Base-by-base conservation (phyloP, 2,888 invertebrate species). In the Galeopsomyia nigrocyanea region DNA sequence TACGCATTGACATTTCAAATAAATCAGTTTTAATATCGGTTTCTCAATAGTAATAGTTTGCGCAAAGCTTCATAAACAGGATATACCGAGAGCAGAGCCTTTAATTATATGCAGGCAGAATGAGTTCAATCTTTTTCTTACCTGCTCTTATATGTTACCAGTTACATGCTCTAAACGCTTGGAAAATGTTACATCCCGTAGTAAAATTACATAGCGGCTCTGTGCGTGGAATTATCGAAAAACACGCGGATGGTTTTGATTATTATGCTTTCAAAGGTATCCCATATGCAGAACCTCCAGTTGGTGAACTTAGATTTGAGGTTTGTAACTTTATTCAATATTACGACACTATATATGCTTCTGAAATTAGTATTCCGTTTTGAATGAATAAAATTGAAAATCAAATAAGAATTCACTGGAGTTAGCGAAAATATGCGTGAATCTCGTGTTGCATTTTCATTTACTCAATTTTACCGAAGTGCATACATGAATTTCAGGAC, bases 401-500 rank as follows among this genome's bases (percentile, higher is more conserved):
- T 26, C 26, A 26, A 26, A 26, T 26, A 26, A 26, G 5, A 26
- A 5, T 2, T 5, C 26, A 26, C 5, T 26, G 26, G 26, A 3
- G 5, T 26, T 3, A 5, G 5, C 26, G 26, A 26, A 26, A 26
- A 26, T 26, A 26, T 26, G 5, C 5, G 26, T 26, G 5, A 26
- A 26, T 5, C 5, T 26, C 26, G 26, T 26, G 26, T 26, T 3
- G 26, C 26, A n/a, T n/a, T 58, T 58, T 58, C n/a, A 31, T 31
- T n/a, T n/a, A 46, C 1, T 13, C 19, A 17, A 17, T 19, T 9
- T 46, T 19, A n/a, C 10, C 19, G 14, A 22, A 9, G 2, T 26
- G 9, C 0, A 21, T 31, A 53, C 21, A 46, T 9, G 3, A 39
- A 10, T 58, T 56, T 55, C 14, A 78, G 82, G 71, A 68, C 65